Evolutionary conservation across 2,888 invertebrate genomes (phyloP), one percentile per base, ranked within the genome.

Genomic region (Xestia rhomboidea): DNA sequence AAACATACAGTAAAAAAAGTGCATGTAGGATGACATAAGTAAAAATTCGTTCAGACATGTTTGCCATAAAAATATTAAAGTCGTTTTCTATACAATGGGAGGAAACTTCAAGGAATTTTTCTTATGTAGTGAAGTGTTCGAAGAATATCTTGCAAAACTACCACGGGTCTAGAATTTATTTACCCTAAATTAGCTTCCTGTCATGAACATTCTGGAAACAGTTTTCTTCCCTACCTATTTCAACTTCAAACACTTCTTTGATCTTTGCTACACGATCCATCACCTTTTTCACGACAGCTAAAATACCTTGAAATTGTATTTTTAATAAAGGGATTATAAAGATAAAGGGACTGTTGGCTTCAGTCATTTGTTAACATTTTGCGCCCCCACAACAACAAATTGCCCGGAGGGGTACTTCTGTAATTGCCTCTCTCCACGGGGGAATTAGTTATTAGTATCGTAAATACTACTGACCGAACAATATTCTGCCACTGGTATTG

Each of bases 401-500:
- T 60, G 77, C 62, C 73, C 68, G 30, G 76, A 69, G 68, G 73
- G 64, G 64, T 77, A 85, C 70, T 85, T 41, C 60, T 85, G 63
- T 83, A 85, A 83, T 85, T 85, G 44, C 64, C 68, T 62, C 64
- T 68, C 68, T 64, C 73, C 70, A 54, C 70, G 54, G 68, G 76
- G 82, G 77, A 85, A 85, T 82, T 81, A 82, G 69, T 84, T 84
- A 81, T 81, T 84, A 68, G 68, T 81, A 81, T 72, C 60, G 76
- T 81, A 84, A 84, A 75, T 84, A 81, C 60, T 69, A 80, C 64
- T 66, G 51, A n/a, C 41, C 41, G 38, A 64, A 68, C 64, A 75
- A 75, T 75, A 60, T 81, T 71, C 63, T 6, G 68, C 41, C 11
- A 24, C 21, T 68, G 57, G 24, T 62, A 54, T 54, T 71, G 30